These are phyloP conservation scores for Oncorhynchus nerka DNA, from an alignment of 2,113 vertebrate species.

Conservation along the genomic window DNA sequence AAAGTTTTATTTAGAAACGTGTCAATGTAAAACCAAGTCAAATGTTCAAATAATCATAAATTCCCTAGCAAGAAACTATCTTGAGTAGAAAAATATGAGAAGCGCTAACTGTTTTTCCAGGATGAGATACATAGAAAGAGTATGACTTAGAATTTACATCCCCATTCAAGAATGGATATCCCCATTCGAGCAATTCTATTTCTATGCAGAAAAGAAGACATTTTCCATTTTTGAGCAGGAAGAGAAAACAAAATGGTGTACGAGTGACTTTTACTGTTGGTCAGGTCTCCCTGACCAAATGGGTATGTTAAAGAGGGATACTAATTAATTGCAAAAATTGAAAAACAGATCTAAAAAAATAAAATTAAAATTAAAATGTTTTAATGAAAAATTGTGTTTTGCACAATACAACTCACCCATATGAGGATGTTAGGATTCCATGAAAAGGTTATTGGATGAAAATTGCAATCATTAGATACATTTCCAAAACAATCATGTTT, in stretches of 20 bases:
- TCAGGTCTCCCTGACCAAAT: background rate
- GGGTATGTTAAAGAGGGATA: background rate
- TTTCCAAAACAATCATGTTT: no score
- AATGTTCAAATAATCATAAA: background rate
- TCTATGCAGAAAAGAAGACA: no score
- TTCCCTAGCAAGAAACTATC: background rate
- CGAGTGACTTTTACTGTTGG: background rate
- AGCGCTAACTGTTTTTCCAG: background rate
- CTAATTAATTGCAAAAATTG: background rate
- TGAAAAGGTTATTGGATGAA: background rate
- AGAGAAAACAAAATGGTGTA: background rate
- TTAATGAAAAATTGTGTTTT: background rate
- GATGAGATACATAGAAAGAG: background rate
- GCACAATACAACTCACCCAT: background rate
- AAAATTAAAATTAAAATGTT: no score
- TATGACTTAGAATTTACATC: no score
- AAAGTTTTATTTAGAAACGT: constrained; percentile 30
- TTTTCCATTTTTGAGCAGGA: background rate
- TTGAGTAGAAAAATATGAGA: background rate
- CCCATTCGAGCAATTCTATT: no score
- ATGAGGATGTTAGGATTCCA: background rate
- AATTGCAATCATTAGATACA: no score
- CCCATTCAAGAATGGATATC: no score
- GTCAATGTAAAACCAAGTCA: constrained; percentile 4
- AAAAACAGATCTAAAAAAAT: no score